Conservation (phyloP, 2,113 vertebrate genomes). For the Clupea harengus region DNA sequence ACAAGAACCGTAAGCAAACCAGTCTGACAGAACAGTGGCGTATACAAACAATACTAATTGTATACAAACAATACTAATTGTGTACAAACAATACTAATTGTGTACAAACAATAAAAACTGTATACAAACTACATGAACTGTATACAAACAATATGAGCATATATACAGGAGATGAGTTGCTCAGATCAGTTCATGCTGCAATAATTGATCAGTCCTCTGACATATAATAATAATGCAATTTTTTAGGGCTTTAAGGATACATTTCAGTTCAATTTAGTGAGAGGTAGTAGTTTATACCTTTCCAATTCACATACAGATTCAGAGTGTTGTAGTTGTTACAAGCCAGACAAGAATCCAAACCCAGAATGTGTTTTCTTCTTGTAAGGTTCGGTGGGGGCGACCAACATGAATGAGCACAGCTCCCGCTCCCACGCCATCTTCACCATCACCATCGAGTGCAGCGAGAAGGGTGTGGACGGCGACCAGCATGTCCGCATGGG, state of each 20-base stretch:
- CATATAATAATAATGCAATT: too few species aligned
- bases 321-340: background rate
- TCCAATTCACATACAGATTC: background rate
- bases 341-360: background rate
- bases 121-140: background rate
- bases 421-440: constrained; percentile 97
- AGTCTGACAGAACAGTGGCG: background rate
- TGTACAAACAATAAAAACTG: too few species aligned
- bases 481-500: constrained; percentile 98
- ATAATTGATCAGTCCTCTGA: too few species aligned
- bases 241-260: too few species aligned
- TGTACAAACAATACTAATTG: background rate
- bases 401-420: constrained; percentile 99
- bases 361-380: background rate
- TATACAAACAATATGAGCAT: too few species aligned
- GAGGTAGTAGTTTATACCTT: background rate
- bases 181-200: too few species aligned
- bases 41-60: background rate
- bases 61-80: background rate
- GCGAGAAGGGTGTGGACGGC: constrained; percentile 92
- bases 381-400: constrained; percentile 93
- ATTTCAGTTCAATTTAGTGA: too few species aligned
- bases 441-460: constrained; percentile 97
- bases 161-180: too few species aligned
- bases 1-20: constrained; percentile 92